Base-by-base conservation (phyloP, 2,888 invertebrate genomes). In the Xanthorhoe spadicearia region DNA sequence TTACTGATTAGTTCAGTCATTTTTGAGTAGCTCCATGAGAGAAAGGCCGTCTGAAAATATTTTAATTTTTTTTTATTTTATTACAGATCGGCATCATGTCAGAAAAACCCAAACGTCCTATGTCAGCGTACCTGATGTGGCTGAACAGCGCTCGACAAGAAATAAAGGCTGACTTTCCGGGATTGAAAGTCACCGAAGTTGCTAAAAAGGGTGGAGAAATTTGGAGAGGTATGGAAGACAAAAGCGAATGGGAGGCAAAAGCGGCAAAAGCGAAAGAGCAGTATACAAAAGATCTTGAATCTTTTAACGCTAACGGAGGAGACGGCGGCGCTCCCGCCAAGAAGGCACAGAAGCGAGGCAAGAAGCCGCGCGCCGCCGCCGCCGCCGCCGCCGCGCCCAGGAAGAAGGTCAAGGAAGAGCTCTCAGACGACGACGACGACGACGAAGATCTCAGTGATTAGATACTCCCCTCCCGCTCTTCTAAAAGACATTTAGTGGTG, bases 161-260 rank as follows among this genome's bases (percentile, higher is more conserved):
- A 75, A 96, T 99, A 70, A 98, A 98, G 85, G 91, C 95, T 46
- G 96, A 97, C 19, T 95, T 96, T 90, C 98, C 98, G 9, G 97
- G 97, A 56, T 95, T 97, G 69, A 95, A 95, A 73, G 95, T 98
- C 8, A 97, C 97, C 6, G 98, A 99, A 76, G 95, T 98, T 66
- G 96, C 97, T n/a, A 98, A 97, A 87, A 97, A 96, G 81, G 98
- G 96, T 43, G 98, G 98, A 43, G 97, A 98, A 90, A 91, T 97
- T 91, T 99, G 98, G 98, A 95, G 96, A 76, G 96, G 95, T 71
- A 88, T 98, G 78, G 95, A 95, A 74, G 96, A 97, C 77, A 97
- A 97, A 92, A 94, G 95, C 95, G 96, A 97, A 91, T 98, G 97
- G 96, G 98, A 98, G 78, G 94, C 95, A 70, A 96, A 96, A 86